Evolutionary conservation across 2,113 vertebrate species (phyloP).

Genomic region (Caracal caracal): DNA sequence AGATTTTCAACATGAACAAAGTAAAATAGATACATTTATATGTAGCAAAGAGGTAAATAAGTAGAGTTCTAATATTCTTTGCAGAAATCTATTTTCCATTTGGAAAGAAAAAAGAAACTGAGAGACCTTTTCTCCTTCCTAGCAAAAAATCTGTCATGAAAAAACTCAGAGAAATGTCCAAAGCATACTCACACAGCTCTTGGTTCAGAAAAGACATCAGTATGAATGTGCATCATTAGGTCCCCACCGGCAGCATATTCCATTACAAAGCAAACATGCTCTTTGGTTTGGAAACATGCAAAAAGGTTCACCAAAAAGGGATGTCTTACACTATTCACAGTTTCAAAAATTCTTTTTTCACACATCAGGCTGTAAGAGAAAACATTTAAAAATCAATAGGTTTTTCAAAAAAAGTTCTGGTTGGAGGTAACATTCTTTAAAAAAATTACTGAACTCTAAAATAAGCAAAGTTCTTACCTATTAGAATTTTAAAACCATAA

Average conservation of each 20-base stretch:
- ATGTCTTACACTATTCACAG: conserved; percentile 98
- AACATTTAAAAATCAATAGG: conserved; percentile 46
- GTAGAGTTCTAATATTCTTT: conserved; percentile 2
- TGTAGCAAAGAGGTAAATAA: not conserved
- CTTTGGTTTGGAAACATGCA: conserved; percentile 99
- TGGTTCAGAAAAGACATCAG: conserved; percentile 98
- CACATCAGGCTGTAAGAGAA: conserved; percentile 95
- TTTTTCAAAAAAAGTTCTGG: not conserved
- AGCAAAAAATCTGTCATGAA: not conserved
- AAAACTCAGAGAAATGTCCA: conserved; percentile 3
- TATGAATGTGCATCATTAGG: conserved; percentile 99
- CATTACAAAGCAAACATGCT: conserved; percentile 99
- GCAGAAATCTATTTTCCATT: not conserved
- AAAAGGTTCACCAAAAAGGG: conserved; percentile 99
- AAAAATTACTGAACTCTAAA: conserved; percentile 40
- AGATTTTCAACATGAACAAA: conserved; percentile 16
- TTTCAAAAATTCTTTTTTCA: conserved; percentile 99
- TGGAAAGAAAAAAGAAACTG: not conserved
- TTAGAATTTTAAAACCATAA: conserved; percentile 43
- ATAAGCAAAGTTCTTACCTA: conserved; percentile 16
- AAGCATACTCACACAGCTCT: conserved; percentile 94
- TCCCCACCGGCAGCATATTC: conserved; percentile 99
- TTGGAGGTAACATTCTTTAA: conserved; percentile 18
- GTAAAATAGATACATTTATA: not conserved
- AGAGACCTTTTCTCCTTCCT: not conserved